These are phyloP conservation scores for Leptura quadrifasciata DNA, from an alignment of 2,888 invertebrate genomes.

Conservation along the genomic window DNA sequence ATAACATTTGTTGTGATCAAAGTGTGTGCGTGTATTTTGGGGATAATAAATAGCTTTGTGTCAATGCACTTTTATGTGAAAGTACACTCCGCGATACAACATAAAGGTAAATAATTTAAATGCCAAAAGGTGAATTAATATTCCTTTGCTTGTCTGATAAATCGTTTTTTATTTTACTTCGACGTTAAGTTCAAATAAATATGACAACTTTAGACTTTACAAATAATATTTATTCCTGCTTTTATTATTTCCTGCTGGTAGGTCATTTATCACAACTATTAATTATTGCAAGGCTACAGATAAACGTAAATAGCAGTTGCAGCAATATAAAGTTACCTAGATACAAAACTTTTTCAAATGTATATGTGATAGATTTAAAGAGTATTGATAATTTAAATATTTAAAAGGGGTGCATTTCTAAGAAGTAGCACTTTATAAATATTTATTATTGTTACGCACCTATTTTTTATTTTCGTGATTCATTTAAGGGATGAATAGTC, in stretches of 20 bases:
- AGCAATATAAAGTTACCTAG: not conserved
- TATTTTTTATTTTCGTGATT: not conserved
- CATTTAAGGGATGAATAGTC: not conserved
- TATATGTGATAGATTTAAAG: slow-evolving; percentile 5
- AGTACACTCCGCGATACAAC: slow-evolving; percentile 49
- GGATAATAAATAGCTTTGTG: slow-evolving; percentile 43
- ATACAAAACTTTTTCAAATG: not conserved
- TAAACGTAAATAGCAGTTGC: too few relatives aligned
- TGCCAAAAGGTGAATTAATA: slow-evolving; percentile 42
- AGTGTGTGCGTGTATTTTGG: slow-evolving; percentile 28
- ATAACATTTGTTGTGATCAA: slow-evolving; percentile 19
- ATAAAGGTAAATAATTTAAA: slow-evolving; percentile 51
- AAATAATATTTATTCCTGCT: not conserved
- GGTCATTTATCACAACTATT: not conserved
- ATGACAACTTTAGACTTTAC: not conserved
- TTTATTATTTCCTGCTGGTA: not conserved
- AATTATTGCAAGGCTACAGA: not conserved
- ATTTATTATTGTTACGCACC: too few relatives aligned
- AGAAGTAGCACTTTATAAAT: too few relatives aligned
- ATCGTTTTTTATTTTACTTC: slow-evolving; percentile 13
- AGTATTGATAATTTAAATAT: not conserved
- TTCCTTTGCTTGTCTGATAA: not conserved
- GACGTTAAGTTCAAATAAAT: not conserved
- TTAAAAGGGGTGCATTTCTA: too few relatives aligned
- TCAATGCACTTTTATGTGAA: slow-evolving; percentile 56